Conservation (phyloP, 2,797 vertebrate species). For the Tragelaphus oryx region DNA sequence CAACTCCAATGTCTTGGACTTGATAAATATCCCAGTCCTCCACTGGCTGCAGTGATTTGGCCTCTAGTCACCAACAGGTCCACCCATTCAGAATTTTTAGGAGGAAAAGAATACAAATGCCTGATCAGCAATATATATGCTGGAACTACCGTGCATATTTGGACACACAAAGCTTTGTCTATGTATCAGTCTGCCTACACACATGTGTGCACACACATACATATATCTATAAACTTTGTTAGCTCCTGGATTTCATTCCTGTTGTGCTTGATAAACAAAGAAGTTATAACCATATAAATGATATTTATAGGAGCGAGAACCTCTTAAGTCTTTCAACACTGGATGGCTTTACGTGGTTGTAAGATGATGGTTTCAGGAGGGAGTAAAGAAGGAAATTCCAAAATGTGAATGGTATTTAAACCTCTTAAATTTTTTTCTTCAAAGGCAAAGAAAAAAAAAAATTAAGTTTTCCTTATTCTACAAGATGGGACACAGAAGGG, state of each 20-base stretch:
- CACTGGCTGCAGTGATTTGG: background rate
- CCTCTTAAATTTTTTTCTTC: constrained; percentile 64
- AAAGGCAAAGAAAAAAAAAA: constrained; percentile 64
- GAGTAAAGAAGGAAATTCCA: constrained; percentile 64
- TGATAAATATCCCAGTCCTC: background rate
- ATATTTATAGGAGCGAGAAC: constrained; percentile 35
- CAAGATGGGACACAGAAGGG: constrained; percentile 61
- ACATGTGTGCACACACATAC: background rate
- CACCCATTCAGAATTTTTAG: background rate
- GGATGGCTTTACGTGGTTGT: constrained; percentile 39
- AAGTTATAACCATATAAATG: constrained; percentile 44
- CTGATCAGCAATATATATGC: background rate
- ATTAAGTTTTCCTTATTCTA: constrained; percentile 58
- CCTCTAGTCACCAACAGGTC: background rate
- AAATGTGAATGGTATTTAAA: constrained; percentile 67
- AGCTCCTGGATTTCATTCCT: constrained; percentile 30
- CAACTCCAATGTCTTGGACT: background rate
- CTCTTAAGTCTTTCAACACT: constrained; percentile 53
- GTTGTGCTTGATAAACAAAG: constrained; percentile 40
- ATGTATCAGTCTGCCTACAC: background rate
- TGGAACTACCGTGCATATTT: background rate
- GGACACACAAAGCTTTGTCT: background rate
- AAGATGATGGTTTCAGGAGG: constrained; percentile 42
- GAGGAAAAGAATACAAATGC: background rate
- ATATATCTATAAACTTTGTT: background rate